Evolutionary conservation across 2,797 vertebrate species (phyloP).

Genomic region (Megaceryle alcyon): DNA sequence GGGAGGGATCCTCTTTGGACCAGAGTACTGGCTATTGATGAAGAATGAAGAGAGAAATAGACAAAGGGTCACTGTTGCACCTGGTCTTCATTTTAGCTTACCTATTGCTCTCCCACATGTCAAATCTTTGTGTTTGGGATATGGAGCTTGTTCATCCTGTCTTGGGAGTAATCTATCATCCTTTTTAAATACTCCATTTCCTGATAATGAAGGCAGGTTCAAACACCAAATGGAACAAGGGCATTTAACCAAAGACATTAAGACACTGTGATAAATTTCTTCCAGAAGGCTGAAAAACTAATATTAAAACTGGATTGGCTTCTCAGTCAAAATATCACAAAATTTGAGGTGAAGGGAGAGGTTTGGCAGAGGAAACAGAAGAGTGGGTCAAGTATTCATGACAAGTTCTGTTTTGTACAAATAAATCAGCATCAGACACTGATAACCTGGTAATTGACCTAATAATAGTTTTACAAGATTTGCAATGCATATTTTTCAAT

Average conservation of each 20-base stretch:
- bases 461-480: background rate
- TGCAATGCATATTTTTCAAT: background rate
- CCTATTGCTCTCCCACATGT: background rate
- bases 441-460: background rate
- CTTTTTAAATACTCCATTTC: background rate
- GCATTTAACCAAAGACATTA: background rate
- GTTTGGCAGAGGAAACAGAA: background rate
- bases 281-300: background rate
- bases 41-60: background rate
- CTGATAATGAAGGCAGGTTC: background rate
- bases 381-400: background rate
- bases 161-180: background rate
- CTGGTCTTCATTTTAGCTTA: background rate
- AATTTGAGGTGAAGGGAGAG: background rate
- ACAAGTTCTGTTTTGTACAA: background rate
- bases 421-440: background rate
- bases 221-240: background rate
- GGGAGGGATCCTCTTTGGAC: background rate
- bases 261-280: background rate
- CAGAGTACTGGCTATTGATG: background rate
- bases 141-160: background rate
- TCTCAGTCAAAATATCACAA: background rate
- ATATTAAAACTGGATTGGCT: background rate
- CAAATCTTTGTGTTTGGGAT: background rate
- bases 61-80: background rate